Percentiles rank a stretch among this genome's conserved stretches.
Conservation (phyloP, 2,888 invertebrate genomes). For the Cheilosia impressa region DNA sequence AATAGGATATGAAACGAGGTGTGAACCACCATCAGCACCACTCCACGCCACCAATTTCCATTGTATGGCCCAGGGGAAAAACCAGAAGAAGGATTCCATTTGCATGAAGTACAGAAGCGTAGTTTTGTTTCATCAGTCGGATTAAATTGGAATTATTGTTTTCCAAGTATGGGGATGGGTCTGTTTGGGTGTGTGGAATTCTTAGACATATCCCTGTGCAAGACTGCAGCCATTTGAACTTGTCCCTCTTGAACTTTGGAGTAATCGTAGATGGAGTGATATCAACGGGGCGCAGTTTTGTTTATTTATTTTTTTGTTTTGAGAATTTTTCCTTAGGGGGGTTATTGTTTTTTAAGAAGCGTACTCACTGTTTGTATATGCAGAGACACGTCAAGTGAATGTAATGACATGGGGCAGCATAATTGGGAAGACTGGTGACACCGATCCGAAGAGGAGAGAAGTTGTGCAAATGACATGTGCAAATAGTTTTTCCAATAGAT, state of each 20-base stretch:
- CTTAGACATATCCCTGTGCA: conserved; percentile 9
- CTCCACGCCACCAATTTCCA: conserved; percentile 33
- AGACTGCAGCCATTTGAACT: conserved; percentile 18
- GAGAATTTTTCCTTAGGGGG: too few species aligned
- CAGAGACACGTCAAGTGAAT: too few species aligned
- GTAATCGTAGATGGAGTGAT: conserved; percentile 16
- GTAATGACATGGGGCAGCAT: too few species aligned
- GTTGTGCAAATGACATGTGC: too few species aligned
- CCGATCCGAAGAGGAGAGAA: too few species aligned
- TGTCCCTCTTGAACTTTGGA: conserved; percentile 30
- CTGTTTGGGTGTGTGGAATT: background rate
- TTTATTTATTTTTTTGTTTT: conserved; percentile 1
- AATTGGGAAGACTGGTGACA: too few species aligned
- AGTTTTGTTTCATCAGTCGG: conserved; percentile 54
- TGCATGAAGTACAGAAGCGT: conserved; percentile 39
- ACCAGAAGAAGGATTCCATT: conserved; percentile 48
- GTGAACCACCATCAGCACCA: conserved; percentile 32
- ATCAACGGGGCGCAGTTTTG: conserved; percentile 6
- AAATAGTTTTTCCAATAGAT: too few species aligned
- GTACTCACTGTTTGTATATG: too few species aligned
- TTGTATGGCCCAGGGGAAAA: conserved; percentile 50
- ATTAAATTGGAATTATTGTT: conserved; percentile 71
- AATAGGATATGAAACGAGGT: conserved; percentile 61
- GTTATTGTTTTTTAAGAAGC: too few species aligned
- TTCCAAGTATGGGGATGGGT: conserved; percentile 3